Conservation (phyloP, 2,797 vertebrate species). For the Clarias platycephalus region DNA sequence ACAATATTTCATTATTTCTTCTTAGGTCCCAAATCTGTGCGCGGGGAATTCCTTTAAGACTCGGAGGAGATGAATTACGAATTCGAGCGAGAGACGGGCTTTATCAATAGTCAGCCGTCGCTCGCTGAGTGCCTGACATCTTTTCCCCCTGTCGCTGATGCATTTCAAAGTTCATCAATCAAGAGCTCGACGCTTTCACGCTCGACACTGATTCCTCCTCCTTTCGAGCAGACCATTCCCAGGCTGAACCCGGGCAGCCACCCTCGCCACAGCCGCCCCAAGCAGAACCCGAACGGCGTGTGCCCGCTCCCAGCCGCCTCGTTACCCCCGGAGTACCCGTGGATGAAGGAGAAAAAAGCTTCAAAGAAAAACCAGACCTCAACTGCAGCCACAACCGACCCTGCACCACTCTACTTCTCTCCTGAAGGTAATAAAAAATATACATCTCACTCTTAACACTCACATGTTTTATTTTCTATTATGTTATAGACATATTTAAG, state of each 20-base stretch:
- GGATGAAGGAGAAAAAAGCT: constrained; percentile 98
- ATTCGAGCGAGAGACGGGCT: constrained; percentile 99
- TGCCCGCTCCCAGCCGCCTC: constrained; percentile 83
- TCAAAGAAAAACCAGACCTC: constrained; percentile 85
- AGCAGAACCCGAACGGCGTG: constrained; percentile 83
- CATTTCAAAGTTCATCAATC: constrained; percentile 99
- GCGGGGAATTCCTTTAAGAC: constrained; percentile 85
- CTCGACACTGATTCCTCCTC: constrained; percentile 97
- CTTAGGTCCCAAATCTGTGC: constrained; percentile 83
- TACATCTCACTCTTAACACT: constrained; percentile 45
- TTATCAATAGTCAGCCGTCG: constrained; percentile 99
- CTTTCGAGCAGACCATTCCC: constrained; percentile 94
- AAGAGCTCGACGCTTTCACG: constrained; percentile 97
- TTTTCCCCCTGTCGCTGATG: constrained; percentile 98
- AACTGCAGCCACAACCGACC: constrained; percentile 76
- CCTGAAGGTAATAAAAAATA: constrained; percentile 88
- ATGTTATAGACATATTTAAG: neutral
- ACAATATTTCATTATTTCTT: constrained; percentile 88
- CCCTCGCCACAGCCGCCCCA: constrained; percentile 90
- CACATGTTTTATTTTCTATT: neutral
- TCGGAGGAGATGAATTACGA: constrained; percentile 98
- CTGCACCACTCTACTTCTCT: constrained; percentile 85
- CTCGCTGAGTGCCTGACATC: constrained; percentile 99
- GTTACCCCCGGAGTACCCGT: constrained; percentile 90
- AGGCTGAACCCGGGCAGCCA: constrained; percentile 89